These are phyloP conservation scores for Origma solitaria DNA, from an alignment of 2,113 vertebrate species.

Conservation along the genomic window DNA sequence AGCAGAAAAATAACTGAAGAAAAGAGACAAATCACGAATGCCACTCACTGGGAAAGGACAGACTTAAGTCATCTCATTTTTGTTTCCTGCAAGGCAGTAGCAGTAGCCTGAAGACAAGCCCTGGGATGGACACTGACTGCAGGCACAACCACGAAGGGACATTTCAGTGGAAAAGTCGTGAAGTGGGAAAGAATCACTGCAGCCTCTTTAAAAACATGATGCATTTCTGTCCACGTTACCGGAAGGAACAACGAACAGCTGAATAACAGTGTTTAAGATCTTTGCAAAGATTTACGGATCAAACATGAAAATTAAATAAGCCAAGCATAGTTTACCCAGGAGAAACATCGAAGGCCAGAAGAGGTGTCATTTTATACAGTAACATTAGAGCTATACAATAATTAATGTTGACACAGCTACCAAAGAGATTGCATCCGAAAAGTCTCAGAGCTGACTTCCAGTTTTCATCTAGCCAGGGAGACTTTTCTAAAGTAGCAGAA, in stretches of 20 bases:
- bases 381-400: not conserved
- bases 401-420: not conserved
- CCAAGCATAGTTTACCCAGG: not conserved
- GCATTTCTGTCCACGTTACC: not conserved
- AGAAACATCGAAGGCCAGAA: not conserved
- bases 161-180: not conserved
- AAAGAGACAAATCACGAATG: not conserved
- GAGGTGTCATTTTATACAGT: not conserved
- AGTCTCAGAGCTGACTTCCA: not conserved
- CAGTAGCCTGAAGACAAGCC: not conserved
- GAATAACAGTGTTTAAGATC: not conserved
- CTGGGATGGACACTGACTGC: rapidly evolving
- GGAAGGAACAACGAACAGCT: not conserved
- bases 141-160: not conserved
- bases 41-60: not conserved
- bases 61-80: not conserved
- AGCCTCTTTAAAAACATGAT: not conserved
- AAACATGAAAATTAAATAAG: not conserved
- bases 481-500: not conserved
- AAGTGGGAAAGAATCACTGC: not conserved
- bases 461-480: not conserved
- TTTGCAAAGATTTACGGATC: not conserved
- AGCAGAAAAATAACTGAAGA: not conserved
- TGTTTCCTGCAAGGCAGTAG: not conserved
- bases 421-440: not conserved